phyloP scores from a whole-genome alignment of 1,140 invertebrate genomes.

The Leucophenga varia region DNA sequence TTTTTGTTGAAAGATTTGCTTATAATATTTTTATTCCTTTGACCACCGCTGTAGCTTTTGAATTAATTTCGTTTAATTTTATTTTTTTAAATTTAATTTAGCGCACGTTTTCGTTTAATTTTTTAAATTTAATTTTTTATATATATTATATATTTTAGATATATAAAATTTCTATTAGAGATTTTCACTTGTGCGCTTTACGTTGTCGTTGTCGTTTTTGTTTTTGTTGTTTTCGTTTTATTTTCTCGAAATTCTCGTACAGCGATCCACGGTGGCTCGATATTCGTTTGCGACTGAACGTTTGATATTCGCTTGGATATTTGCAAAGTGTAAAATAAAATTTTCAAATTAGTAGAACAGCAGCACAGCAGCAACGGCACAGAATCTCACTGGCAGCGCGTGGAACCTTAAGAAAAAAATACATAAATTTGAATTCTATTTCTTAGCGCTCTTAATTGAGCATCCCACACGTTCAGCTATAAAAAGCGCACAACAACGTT shows the following conservation, averaged over 20 bases:
- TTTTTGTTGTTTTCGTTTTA: slow-evolving; percentile 23
- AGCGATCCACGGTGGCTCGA: slow-evolving; percentile 52
- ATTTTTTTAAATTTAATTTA: slow-evolving; percentile 3
- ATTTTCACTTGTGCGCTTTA: too few relatives aligned
- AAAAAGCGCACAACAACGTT: too few relatives aligned
- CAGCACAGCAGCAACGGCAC: too few relatives aligned
- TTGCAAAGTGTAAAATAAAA: slow-evolving; percentile 33
- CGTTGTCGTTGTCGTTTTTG: slow-evolving; percentile 14
- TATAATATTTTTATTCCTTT: slow-evolving; percentile 12
- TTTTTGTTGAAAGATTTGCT: not conserved
- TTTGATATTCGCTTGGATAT: slow-evolving; percentile 29
- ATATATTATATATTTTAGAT: not conserved
- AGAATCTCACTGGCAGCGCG: too few relatives aligned
- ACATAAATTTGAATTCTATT: too few relatives aligned
- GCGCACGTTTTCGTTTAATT: slow-evolving; percentile 2
- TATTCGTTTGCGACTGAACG: slow-evolving; percentile 54
- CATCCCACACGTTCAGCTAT: not conserved
- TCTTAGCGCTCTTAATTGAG: not conserved
- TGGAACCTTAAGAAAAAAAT: too few relatives aligned
- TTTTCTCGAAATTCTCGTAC: slow-evolving; percentile 34
- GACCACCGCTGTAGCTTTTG: not conserved
- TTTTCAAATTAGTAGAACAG: too few relatives aligned
- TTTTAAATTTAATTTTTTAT: slow-evolving; percentile 1
- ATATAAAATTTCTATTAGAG: too few relatives aligned
- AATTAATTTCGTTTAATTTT: slow-evolving; percentile 1